phyloP scores from a whole-genome alignment of 1,140 invertebrate genomes.

The Hylaeus volcanicus region DNA sequence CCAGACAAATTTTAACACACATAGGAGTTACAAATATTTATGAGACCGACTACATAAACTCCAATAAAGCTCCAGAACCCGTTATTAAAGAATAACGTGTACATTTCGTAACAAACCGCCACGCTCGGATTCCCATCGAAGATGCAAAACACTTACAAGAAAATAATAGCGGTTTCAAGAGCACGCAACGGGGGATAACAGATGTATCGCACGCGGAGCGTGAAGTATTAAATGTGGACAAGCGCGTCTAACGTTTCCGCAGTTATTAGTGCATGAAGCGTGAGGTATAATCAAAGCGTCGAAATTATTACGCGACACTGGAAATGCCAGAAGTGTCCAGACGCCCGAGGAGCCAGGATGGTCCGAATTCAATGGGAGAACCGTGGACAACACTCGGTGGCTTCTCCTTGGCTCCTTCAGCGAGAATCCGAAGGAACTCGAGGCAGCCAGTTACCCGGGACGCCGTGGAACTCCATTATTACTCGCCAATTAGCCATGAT shows the following conservation, averaged over 20 bases:
- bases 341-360: conserved; percentile 33
- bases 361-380: conserved; percentile 51
- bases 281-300: conserved; percentile 43
- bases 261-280: background rate
- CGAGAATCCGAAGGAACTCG: conserved; percentile 59
- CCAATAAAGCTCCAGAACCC: too few relatives aligned
- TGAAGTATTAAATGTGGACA: background rate
- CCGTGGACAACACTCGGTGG: conserved; percentile 44
- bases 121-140: too few relatives aligned
- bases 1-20: too few relatives aligned
- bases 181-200: background rate
- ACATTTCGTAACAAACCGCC: too few relatives aligned
- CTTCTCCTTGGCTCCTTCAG: conserved; percentile 42
- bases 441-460: conserved; percentile 40
- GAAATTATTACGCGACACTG: conserved; percentile 49
- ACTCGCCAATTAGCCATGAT: conserved; percentile 81
- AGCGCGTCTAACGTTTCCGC: background rate
- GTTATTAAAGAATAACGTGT: too few relatives aligned
- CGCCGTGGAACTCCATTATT: conserved; percentile 80
- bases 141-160: too few relatives aligned
- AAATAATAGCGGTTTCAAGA: background rate
- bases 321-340: conserved; percentile 46
- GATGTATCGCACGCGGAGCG: background rate
- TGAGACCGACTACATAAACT: too few relatives aligned
- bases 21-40: too few relatives aligned